Evolutionary conservation across 2,888 invertebrate species (phyloP).

Genomic region (Patella ulyssiponensis): DNA sequence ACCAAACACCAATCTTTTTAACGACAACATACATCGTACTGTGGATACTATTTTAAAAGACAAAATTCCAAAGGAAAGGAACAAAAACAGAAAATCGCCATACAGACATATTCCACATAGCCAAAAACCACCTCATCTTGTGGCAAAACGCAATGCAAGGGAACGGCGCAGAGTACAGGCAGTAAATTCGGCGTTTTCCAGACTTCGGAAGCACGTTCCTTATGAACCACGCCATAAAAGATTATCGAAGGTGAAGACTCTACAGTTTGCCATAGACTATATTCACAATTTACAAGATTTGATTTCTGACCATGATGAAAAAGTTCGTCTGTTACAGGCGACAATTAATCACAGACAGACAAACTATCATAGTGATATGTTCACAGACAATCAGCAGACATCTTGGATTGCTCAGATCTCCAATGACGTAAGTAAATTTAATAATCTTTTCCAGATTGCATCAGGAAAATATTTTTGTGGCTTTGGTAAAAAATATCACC

Average conservation of each 20-base stretch:
- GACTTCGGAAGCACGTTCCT: conserved; percentile 77
- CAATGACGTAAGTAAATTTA: no score
- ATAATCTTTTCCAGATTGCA: no score
- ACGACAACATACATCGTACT: neutral
- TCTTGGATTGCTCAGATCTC: no score
- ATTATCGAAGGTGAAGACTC: conserved; percentile 79
- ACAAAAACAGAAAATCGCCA: conserved; percentile 33
- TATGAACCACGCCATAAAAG: conserved; percentile 74
- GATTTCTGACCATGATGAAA: conserved; percentile 58
- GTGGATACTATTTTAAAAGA: neutral
- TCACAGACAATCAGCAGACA: no score
- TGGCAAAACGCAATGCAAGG: conserved; percentile 77
- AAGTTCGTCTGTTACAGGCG: neutral
- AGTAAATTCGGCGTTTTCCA: conserved; percentile 78
- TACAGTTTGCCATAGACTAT: conserved; percentile 78
- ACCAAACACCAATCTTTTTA: neutral
- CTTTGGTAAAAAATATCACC: no score
- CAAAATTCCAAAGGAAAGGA: neutral
- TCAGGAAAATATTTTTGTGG: no score
- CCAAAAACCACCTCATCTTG: conserved; percentile 77
- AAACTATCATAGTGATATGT: no score
- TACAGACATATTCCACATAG: conserved; percentile 71
- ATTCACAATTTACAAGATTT: conserved; percentile 76
- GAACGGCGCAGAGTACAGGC: conserved; percentile 79
- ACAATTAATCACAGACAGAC: no score